Percentiles rank a stretch among this genome's conserved stretches.
These are phyloP conservation scores for Thumatha senex DNA, from an alignment of 2,888 invertebrate species.

Conservation along the genomic window DNA sequence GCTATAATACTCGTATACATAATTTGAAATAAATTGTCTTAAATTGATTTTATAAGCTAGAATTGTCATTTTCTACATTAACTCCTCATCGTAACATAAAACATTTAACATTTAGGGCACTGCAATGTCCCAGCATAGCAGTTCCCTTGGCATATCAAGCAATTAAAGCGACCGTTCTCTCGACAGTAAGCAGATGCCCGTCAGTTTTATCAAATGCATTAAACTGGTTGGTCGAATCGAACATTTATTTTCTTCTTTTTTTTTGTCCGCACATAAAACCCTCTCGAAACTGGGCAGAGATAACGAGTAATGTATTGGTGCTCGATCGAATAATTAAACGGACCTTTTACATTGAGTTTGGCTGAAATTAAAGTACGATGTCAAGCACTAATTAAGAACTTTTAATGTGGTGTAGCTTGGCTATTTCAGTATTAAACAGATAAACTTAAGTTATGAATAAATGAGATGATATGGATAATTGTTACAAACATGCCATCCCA, in stretches of 20 bases:
- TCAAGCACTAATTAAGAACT: slow-evolving; percentile 63
- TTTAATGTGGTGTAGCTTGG: slow-evolving; percentile 30
- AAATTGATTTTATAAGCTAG: slow-evolving; percentile 21
- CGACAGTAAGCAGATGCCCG: slow-evolving; percentile 78
- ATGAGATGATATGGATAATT: neutral
- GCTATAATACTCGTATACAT: slow-evolving; percentile 22
- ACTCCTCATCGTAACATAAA: slow-evolving; percentile 35
- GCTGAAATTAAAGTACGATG: slow-evolving; percentile 54
- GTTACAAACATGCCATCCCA: too few relatives aligned
- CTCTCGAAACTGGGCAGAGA: slow-evolving; percentile 59
- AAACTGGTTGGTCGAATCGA: slow-evolving; percentile 74
- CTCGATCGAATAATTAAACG: slow-evolving; percentile 75
- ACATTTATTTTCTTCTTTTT: slow-evolving; percentile 67
- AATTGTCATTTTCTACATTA: slow-evolving; percentile 25
- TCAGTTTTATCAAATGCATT: slow-evolving; percentile 82
- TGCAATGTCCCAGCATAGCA: slow-evolving; percentile 42
- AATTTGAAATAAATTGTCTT: slow-evolving; percentile 13
- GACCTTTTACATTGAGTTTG: slow-evolving; percentile 60
- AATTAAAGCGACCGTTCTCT: slow-evolving; percentile 70
- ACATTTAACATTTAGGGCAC: slow-evolving; percentile 56
- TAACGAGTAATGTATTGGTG: slow-evolving; percentile 77
- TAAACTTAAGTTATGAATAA: slow-evolving; percentile 5
- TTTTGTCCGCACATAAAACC: slow-evolving; percentile 63
- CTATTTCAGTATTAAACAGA: slow-evolving; percentile 7
- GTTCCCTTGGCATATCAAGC: slow-evolving; percentile 73